Evolutionary conservation across 1,140 invertebrate genomes (phyloP), one percentile per base, ranked within the genome.

Genomic region (Hyposmocoma kahamanoa): DNA sequence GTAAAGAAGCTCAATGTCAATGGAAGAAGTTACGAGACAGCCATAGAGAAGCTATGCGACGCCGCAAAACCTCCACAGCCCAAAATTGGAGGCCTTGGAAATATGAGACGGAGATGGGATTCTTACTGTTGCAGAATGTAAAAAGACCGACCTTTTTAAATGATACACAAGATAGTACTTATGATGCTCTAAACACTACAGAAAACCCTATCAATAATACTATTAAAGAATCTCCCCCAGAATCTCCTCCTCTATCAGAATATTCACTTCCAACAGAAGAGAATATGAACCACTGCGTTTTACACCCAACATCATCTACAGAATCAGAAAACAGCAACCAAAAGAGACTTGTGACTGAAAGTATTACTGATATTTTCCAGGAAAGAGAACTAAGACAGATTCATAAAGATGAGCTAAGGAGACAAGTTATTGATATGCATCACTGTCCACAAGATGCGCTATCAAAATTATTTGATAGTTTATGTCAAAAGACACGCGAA

Each of bases 31-130:
- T 55, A 22, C 41, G 53, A 18, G 39, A 49, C 42, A 45, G 53
- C 22, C 42, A 55, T 42, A 45, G 53, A 22, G 53, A 55, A 36
- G 53, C 53, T 1, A 21, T 50, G 38, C 30, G 53, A 15, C 30
- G 53, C 26, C 22, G 47, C 5, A 45, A 39, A 21, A 11, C 24
- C 11, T 13, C 26, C 2, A n/a, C 18, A 13, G 6, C 18, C 2
- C 13, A 28, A 22, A 28, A 10, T 3, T 6, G 34, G n/a, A 15
- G 9, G 1, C 42, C 47, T 13, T 56, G 53, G 53, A 56, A 56
- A 22, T 56, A 56, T 28, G 53, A 56, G 21, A 21, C 39, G 9
- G 13, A 19, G 1, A 56, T 55, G 53, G 26, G 22, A 1, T 55
- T 55, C 26, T 20, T 55, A 4, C 22, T 50, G 13, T 36, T 43